Percentiles rank a stretch among this genome's conserved stretches.
Evolutionary conservation across 2,888 invertebrate genomes (phyloP).

Genomic region (Cylloceria caligata): DNA sequence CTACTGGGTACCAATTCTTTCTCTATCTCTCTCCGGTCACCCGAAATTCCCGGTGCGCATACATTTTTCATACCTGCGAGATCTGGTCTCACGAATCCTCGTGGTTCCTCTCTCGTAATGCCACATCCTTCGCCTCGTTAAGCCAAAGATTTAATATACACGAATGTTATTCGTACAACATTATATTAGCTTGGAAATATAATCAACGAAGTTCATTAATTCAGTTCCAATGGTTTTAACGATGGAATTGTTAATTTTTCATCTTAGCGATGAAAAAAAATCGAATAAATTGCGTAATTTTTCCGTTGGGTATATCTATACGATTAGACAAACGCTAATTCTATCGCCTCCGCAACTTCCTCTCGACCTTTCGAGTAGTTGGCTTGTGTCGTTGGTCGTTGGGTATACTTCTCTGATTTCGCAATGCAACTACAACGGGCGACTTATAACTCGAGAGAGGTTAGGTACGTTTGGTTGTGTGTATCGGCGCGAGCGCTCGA

Average conservation of each 20-base stretch:
- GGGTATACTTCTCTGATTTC: conserved; percentile 14
- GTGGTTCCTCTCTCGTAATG: not conserved
- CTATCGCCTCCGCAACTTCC: conserved; percentile 67
- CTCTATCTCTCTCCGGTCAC: conserved; percentile 4
- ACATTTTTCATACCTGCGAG: conserved; percentile 26
- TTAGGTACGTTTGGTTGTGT: conserved; percentile 7
- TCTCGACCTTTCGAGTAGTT: conserved; percentile 63
- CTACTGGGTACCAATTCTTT: not conserved
- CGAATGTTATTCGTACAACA: not conserved
- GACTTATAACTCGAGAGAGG: conserved; percentile 1
- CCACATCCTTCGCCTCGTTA: not conserved
- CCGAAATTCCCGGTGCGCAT: conserved; percentile 20
- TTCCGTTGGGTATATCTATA: conserved; percentile 35
- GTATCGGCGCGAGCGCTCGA: conserved; percentile 15
- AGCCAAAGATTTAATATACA: not conserved
- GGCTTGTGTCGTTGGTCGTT: conserved; percentile 56
- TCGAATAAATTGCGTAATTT: conserved; percentile 34
- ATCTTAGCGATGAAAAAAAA: not conserved
- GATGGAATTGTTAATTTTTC: not conserved
- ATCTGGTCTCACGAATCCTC: not conserved
- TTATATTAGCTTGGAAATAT: too few species aligned
- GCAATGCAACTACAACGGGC: conserved; percentile 22
- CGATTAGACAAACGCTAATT: conserved; percentile 63
- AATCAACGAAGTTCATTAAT: too few species aligned
- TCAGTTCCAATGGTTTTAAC: not conserved